phyloP scores from a whole-genome alignment of 2,888 invertebrate genomes.

The Phaonia tiefii region DNA sequence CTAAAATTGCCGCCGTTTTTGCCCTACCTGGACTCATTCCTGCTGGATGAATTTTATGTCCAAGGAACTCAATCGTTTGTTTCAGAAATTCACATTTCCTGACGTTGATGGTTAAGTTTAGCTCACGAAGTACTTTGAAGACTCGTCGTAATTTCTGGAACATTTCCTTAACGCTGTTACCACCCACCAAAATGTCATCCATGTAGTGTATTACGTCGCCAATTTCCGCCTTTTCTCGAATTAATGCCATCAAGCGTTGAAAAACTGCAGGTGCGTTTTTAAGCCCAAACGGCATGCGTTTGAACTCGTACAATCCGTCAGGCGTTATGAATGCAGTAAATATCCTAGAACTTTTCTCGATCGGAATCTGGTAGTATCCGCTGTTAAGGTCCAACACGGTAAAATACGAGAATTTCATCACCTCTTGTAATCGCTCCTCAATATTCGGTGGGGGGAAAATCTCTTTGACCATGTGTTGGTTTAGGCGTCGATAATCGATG shows the following conservation, averaged over 20 bases:
- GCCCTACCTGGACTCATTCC: constrained; percentile 58
- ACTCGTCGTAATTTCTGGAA: constrained; percentile 46
- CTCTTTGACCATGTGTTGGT: constrained; percentile 56
- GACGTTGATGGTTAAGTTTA: neutral
- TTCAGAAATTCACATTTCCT: constrained; percentile 62
- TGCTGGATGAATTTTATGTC: constrained; percentile 50
- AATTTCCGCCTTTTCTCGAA: constrained; percentile 24
- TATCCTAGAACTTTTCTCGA: constrained; percentile 1
- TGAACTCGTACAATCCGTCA: constrained; percentile 52
- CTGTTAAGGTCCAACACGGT: constrained; percentile 57
- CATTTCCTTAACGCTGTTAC: constrained; percentile 46
- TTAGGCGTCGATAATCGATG: constrained; percentile 54
- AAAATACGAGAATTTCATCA: constrained; percentile 48
- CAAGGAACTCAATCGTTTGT: constrained; percentile 53
- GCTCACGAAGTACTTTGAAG: neutral
- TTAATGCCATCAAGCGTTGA: constrained; percentile 47
- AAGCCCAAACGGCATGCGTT: constrained; percentile 45
- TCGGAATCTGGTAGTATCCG: constrained; percentile 50
- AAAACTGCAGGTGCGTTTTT: constrained; percentile 40
- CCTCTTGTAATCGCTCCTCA: constrained; percentile 58
- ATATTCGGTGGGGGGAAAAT: constrained; percentile 62
- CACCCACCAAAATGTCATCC: constrained; percentile 58
- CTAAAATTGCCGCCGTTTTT: constrained; percentile 47
- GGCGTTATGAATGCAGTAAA: constrained; percentile 27
- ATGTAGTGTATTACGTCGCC: constrained; percentile 61